Base-by-base conservation (phyloP, 2,113 vertebrate species). In the Mustelus asterias region DNA sequence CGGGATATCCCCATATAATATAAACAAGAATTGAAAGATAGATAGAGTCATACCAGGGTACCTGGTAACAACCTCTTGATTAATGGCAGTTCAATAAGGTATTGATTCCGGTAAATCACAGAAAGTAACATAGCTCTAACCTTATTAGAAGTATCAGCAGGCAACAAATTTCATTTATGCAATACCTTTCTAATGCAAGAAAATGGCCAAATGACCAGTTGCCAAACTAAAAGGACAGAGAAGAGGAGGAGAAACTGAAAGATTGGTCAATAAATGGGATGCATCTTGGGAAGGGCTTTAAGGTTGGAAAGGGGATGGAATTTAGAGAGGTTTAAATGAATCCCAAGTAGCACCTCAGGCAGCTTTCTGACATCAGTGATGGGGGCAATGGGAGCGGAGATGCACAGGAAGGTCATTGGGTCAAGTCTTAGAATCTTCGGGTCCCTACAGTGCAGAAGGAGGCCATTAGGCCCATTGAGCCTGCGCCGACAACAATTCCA, bases 171-270 rank as follows among this genome's bases (percentile, higher is more conserved):
- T 44, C 37, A 44, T 83, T 44, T 6, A 22, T 3, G 13, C 89
- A 92, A 33, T 65, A 16, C 14, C 58, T 41, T 92, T 65, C 65
- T 22, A 60, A 37, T 92, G 60, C 33, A 92, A 37, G 60, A 63
- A 92, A 92, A 92, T 92, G 60, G n/a, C 33, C 33, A n/a, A 95
- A 95, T 93, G 94, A 95, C 96, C 96, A 96, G 65, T 48, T 96
- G 88, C 58, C 58, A 8, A 33, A 6, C 14, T 4, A 18, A 20
- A 65, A 63, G 8, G n/a, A 18, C 60, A 65, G 16, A 76, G 9
- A 41, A 20, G 37, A 41, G 80, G 37, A 83, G 37, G 18, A 41
- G 80, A 83, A 1, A 6, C n/a, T 83, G 78, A 20, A 37, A 41
- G 37, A 4, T 92, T 37, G 14, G 14, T 20, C 33, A 63, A n/a